Base-by-base conservation (phyloP, 2,797 vertebrate genomes). In the Florisuga fusca region DNA sequence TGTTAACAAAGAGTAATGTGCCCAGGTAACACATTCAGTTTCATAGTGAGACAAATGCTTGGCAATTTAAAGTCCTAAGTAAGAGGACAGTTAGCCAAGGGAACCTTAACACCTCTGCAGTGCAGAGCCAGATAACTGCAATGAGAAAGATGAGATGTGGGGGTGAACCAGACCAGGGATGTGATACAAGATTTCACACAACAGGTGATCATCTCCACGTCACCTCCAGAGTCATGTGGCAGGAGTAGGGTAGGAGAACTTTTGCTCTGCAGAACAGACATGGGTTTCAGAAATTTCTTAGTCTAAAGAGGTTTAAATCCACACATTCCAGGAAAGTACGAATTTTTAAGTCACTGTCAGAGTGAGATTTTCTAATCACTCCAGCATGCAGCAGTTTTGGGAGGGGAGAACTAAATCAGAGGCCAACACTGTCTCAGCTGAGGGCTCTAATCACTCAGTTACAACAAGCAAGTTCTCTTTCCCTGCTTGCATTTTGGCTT, bases 381-480 rank as follows among this genome's bases (percentile, higher is more conserved):
- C 14, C 51, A 62, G 36, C 2, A 4, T 64, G 55, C 20, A 50
- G n/a, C 21, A 80, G 51, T 29, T 51, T 48, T 59, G 46, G 51
- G 50, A 93, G 31, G 3, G 80, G 55, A 20, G 20, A 91, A 76
- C 22, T 3, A 7, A 72, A 84, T 58, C n/a, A 82, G 62, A 86
- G 16, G 53, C 63, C 85, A 91, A 59, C 31, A 76, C 7, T 79
- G 58, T 48, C 69, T 85, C 71, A 61, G 64, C 20, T 80, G 87
- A 91, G 69, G 48, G 34, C 72, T 80, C 48, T 89, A 85, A 87
- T 80, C 41, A 75, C 68, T 91, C 79, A 73, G 4, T 78, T 72
- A 94, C 26, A 86, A 94, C 26, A 86, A 62, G 69, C 76, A 90
- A 88, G 53, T 72, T 93, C 48, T 91, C 76, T 86, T 75, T 72